Evolutionary conservation across 2,888 invertebrate genomes (phyloP), one percentile per base, ranked within the genome.

Genomic region (Eupelmus urozonus): DNA sequence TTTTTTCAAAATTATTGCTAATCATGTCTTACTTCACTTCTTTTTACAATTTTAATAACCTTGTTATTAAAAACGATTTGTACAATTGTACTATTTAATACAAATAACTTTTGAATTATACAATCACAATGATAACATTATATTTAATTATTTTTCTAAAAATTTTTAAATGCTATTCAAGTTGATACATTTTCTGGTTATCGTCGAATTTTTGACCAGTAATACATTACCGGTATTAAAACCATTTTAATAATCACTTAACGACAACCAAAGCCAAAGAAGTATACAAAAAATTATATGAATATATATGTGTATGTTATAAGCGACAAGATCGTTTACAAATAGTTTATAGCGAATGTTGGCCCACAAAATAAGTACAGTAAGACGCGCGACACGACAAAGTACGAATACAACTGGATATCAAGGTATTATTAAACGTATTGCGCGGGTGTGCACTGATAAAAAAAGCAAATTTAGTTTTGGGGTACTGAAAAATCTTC

Each of bases 251-350:
- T 75, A 79, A 75, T 71, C 45, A 71, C 60, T 60, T 49, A 79
- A 71, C 29, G 27, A 66, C 69, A 59, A 65, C 55, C 63, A 27
- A 71, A 72, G 34, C 65, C 76, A 76, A 66, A 59, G 53, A 60
- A 66, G 34, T 49, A 60, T 53, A 66, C 11, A 51, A 20, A 27
- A 65, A 66, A 45, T 16, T 11, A 42, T 72, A 55, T 23, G 27
- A 29, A 66, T 77, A 70, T n/a, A n/a, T 71, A 73, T 78, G 62
- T 78, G 69, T 73, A 78, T 55, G 62, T 73, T 73, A 42, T 25
- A 66, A 66, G 42, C 57, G 55, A 73, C 42, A 27, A 69, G 45
- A 66, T 71, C 42, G 59, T 57, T 76, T 59, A 65, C 18, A 59
- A 70, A 72, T 78, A 72, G 72, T 72, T 72, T 57, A n/a, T n/a